Evolutionary conservation across 1,140 invertebrate genomes (phyloP).

Genomic region (Zaprionus ornatus): DNA sequence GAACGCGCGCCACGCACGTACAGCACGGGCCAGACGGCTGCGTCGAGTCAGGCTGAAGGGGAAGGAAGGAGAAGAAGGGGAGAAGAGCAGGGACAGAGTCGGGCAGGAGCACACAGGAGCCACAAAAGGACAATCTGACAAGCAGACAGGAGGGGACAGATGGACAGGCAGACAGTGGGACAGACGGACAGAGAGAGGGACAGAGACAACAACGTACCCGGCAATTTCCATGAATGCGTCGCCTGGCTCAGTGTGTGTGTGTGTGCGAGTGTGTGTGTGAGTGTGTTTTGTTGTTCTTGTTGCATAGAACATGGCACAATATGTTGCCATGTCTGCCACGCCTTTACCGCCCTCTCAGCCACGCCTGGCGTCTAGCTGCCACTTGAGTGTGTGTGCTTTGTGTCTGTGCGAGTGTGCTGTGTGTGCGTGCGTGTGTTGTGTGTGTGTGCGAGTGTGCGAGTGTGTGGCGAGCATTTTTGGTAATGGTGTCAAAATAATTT

Average conservation of each 20-base stretch:
- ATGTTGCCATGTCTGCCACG: slow-evolving; percentile 72
- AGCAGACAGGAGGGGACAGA: slow-evolving; percentile 20
- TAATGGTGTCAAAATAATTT: slow-evolving; percentile 82
- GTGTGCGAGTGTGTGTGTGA: slow-evolving; percentile 18
- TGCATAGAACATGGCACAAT: slow-evolving; percentile 72
- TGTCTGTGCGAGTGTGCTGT: neutral
- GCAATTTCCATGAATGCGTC: slow-evolving; percentile 44
- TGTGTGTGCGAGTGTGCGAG: slow-evolving; percentile 22
- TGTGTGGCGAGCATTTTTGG: slow-evolving; percentile 51
- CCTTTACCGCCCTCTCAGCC: slow-evolving; percentile 27
- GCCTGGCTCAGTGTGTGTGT: slow-evolving; percentile 15
- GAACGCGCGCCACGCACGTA: slow-evolving; percentile 60
- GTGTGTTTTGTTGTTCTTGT: slow-evolving; percentile 40
- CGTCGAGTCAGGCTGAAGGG: slow-evolving; percentile 6
- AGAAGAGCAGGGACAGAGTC: neutral
- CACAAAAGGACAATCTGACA: slow-evolving; percentile 51
- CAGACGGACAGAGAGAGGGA: slow-evolving; percentile 26
- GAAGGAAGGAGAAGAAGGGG: neutral
- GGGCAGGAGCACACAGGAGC: slow-evolving; percentile 28
- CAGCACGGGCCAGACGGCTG: slow-evolving; percentile 37
- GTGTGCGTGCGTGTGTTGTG: slow-evolving; percentile 10
- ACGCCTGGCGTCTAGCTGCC: slow-evolving; percentile 44
- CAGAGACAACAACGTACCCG: slow-evolving; percentile 31
- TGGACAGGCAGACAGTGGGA: slow-evolving; percentile 13
- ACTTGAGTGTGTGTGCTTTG: slow-evolving; percentile 54